Conservation (phyloP, 2,113 vertebrate species). For the Megaceryle torquata region DNA sequence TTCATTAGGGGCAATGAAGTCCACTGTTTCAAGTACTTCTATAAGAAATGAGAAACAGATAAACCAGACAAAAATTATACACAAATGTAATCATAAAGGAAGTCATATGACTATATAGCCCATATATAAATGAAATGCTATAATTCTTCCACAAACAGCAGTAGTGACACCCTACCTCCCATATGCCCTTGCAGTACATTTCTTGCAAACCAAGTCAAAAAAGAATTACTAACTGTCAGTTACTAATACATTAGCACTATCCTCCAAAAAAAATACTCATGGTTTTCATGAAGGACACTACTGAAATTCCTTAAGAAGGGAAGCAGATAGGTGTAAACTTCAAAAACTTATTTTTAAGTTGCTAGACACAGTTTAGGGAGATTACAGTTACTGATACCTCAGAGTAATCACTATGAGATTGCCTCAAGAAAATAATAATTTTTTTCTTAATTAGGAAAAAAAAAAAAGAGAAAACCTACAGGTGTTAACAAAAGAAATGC, state of each 20-base stretch:
- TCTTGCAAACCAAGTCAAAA: background rate
- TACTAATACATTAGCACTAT: background rate
- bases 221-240: background rate
- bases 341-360: background rate
- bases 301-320: background rate
- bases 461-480: background rate
- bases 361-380: background rate
- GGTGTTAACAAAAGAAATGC: background rate
- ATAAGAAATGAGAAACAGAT: conserved; percentile 3
- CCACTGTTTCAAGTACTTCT: conserved; percentile 90
- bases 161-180: background rate
- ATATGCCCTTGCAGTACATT: background rate
- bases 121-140: background rate
- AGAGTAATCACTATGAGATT: background rate
- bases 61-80: background rate
- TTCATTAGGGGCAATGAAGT: conserved; percentile 92
- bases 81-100: background rate
- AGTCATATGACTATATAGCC: background rate
- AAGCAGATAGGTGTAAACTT: background rate
- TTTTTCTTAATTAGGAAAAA: background rate
- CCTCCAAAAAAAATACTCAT: background rate
- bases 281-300: background rate
- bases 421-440: background rate
- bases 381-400: background rate
- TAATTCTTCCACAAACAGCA: background rate